Evolutionary conservation across 2,797 vertebrate genomes (phyloP).

Genomic region (Psittacula echo): DNA sequence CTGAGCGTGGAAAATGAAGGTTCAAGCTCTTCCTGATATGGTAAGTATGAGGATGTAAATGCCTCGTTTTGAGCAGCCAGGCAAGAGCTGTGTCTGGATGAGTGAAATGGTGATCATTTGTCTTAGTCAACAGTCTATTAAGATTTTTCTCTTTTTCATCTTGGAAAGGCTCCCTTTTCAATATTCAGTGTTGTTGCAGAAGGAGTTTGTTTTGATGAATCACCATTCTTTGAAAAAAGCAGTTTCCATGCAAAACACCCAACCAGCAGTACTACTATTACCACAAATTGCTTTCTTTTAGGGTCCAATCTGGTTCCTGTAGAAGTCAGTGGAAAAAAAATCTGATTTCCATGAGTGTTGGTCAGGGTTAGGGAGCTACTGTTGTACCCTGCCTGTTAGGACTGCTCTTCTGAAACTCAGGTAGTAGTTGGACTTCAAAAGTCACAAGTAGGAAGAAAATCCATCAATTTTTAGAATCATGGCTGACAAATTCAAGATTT

Average conservation of each 20-base stretch:
- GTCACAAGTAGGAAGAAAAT: neutral
- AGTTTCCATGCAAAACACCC: neutral
- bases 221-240: neutral
- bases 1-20: neutral
- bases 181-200: neutral
- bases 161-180: neutral
- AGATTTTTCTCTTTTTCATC: neutral
- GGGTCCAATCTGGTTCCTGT: neutral
- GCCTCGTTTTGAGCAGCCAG: neutral
- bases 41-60: neutral
- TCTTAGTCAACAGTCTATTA: neutral
- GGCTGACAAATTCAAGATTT: neutral
- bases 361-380: neutral
- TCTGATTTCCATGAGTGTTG: neutral
- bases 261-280: neutral
- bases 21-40: neutral
- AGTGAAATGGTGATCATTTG: neutral
- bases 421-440: neutral
- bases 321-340: neutral
- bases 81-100: neutral
- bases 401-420: neutral
- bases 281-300: neutral
- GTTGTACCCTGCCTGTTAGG: neutral
- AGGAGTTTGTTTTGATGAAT: neutral
- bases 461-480: neutral